Evolutionary conservation across 2,797 vertebrate species (phyloP).

Genomic region (Alosa sapidissima): DNA sequence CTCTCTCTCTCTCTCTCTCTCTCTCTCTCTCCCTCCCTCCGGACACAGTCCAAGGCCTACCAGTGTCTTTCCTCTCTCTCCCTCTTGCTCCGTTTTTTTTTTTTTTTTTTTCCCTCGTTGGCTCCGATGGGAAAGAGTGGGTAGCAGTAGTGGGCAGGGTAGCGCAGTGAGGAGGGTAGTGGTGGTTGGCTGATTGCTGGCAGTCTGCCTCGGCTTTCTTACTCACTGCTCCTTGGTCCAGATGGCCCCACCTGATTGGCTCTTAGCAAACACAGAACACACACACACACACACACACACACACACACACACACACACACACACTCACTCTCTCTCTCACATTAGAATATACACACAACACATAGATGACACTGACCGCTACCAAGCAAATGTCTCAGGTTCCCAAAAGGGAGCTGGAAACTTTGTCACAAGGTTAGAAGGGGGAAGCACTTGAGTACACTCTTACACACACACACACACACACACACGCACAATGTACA

Average conservation of each 20-base stretch:
- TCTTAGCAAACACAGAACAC: not conserved
- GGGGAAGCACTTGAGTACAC: not conserved
- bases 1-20: not conserved
- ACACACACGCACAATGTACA: not conserved
- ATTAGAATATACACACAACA: not conserved
- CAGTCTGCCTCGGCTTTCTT: slow-evolving; percentile 34
- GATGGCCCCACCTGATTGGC: slow-evolving; percentile 50
- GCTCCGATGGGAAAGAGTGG: slow-evolving; percentile 36
- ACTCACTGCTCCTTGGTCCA: slow-evolving; percentile 39
- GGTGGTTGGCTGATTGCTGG: slow-evolving; percentile 33
- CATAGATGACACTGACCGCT: not conserved
- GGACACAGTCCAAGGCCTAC: not conserved
- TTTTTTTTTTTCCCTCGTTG: slow-evolving; percentile 28
- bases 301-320: slow-evolving; percentile 14
- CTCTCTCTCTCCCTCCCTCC: not conserved
- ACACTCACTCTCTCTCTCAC: not conserved
- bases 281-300: not conserved
- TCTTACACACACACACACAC: not conserved
- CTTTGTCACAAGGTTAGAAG: not conserved
- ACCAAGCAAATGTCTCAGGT: not conserved
- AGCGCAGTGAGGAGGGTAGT: not conserved
- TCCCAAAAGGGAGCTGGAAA: not conserved
- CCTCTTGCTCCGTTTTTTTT: not conserved
- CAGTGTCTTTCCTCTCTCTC: not conserved
- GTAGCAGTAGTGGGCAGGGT: not conserved